A percentile compares a stretch with the other conserved stretches of the same genome.
Conservation (phyloP, 1,140 invertebrate genomes). For the Penaeus chinensis region DNA sequence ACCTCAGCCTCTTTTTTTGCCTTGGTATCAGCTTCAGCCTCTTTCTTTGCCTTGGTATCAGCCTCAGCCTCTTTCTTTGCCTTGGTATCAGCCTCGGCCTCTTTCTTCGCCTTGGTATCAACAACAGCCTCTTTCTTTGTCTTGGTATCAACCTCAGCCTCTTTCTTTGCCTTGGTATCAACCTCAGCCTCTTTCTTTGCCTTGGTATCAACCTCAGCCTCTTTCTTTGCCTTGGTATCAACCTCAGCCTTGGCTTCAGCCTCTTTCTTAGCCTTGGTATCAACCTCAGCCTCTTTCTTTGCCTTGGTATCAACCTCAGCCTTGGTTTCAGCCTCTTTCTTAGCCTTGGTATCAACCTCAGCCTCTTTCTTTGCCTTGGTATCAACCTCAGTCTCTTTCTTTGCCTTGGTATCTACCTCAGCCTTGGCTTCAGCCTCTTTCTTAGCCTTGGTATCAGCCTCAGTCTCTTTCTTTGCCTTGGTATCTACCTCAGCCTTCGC, state of each 20-base stretch:
- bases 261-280: neutral
- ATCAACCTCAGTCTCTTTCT: too few relatives aligned
- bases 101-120: too few relatives aligned
- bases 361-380: too few relatives aligned
- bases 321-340: neutral
- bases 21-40: neutral
- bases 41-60: neutral
- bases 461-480: neutral
- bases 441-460: neutral
- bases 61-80: too few relatives aligned
- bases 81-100: too few relatives aligned
- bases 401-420: too few relatives aligned
- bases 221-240: too few relatives aligned
- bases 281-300: neutral
- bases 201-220: neutral
- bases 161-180: neutral
- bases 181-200: neutral
- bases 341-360: neutral
- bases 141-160: too few relatives aligned
- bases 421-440: neutral
- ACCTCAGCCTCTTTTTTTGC: too few relatives aligned
- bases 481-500: neutral
- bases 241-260: too few relatives aligned
- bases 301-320: neutral
- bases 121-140: too few relatives aligned